Evolutionary conservation across 2,888 invertebrate genomes (phyloP), one percentile per base, ranked within the genome.

Genomic region (Panzeria rudis): DNA sequence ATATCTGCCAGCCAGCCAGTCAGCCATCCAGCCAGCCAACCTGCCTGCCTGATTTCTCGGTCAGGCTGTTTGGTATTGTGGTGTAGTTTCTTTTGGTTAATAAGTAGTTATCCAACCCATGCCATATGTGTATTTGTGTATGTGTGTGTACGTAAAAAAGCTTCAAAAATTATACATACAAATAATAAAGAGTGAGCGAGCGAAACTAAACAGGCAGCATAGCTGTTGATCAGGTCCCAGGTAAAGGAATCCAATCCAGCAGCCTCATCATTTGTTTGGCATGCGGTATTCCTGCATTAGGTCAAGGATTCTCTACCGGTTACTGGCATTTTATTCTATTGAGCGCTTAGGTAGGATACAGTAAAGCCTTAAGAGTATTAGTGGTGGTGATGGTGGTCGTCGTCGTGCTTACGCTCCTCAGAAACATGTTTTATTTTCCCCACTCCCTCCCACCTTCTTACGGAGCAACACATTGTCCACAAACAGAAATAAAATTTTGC

Each of bases 231-330:
- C 84, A 68, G 68, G 82, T 86, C 73, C 59, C 84, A 64, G 83
- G 44, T 61, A 72, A 15, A 72, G 64, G 35, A 44, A 77, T 66
- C 62, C 77, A 59, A 78, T 81, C 54, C 83, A 86, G 52, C 71
- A 73, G 72, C 66, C 76, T 83, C 75, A 62, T 54, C 47, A 61
- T 68, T 44, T 35, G 41, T 52, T 78, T 89, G 69, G 59, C 61
- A 78, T 71, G 56, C 56, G 72, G 64, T 62, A 78, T 71, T 71
- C 56, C 56, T 89, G 89, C 90, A 91, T 90, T 91, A 89, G 91
- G 91, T 91, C 91, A 91, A 91, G 91, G 91, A 91, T 90, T 91
- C 88, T 88, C 83, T 88, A 88, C 90, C 89, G 90, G 90, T 91
- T 91, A 89, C 90, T 81, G 78, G 56, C 56, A 35, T 17, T 85